Percentiles rank a stretch among this genome's conserved stretches.
Conservation (phyloP, 2,888 invertebrate species). For the Aplocera efformata region DNA sequence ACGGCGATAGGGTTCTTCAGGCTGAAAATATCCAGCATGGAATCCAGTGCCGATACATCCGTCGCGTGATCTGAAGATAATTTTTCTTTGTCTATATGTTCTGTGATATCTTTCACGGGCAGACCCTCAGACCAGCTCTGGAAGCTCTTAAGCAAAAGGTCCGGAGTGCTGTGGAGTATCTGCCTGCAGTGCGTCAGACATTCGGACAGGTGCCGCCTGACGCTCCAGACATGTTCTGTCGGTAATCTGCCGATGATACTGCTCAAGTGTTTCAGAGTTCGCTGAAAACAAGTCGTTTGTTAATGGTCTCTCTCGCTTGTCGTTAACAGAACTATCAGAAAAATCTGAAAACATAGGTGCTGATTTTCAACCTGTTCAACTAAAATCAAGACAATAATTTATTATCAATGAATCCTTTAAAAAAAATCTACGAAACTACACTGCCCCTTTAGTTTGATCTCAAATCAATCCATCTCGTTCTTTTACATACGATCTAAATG, state of each 20-base stretch:
- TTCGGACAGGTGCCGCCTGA: conserved; percentile 26
- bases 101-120: conserved; percentile 32
- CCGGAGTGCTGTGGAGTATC: conserved; percentile 11
- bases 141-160: conserved; percentile 10
- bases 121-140: conserved; percentile 29
- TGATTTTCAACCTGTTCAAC: no score
- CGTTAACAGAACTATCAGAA: not conserved
- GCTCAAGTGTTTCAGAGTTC: conserved; percentile 6
- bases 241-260: conserved; percentile 5
- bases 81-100: conserved; percentile 30
- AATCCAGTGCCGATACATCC: conserved; percentile 26
- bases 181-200: conserved; percentile 29
- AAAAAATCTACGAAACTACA: no score
- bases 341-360: no score
- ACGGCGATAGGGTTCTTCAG: conserved; percentile 8
- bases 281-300: conserved; percentile 5
- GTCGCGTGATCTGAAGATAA: conserved; percentile 25
- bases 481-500: no score
- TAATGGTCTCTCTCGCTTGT: not conserved
- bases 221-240: conserved; percentile 13
- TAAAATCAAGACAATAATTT: no score
- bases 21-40: conserved; percentile 28
- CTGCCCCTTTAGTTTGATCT: no score
- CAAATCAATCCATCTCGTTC: no score
- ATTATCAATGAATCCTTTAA: no score